Percentiles rank a stretch among this genome's conserved stretches.
Evolutionary conservation across 1,140 invertebrate species (phyloP).

Genomic region (Drosophila sp.): DNA sequence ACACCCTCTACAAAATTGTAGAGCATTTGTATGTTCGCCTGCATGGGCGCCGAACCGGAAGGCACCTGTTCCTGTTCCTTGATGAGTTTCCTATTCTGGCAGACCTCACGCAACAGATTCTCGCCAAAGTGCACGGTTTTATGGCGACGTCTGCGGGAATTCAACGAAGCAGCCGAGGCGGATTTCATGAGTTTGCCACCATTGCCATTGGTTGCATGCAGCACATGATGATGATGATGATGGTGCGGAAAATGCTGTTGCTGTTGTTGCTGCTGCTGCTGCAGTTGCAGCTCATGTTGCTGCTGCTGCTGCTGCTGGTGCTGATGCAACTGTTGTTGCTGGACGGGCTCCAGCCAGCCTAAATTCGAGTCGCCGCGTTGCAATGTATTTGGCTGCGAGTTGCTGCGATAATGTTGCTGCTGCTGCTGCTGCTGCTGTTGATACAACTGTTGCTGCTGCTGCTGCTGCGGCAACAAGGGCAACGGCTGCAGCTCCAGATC

Average conservation of each 20-base stretch:
- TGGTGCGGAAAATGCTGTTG: constrained; percentile 35
- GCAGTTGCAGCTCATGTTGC: constrained; percentile 29
- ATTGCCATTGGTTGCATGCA: constrained; percentile 17
- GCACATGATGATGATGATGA: constrained; percentile 51
- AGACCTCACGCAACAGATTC: constrained; percentile 88
- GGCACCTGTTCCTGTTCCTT: constrained; percentile 79
- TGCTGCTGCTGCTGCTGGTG: constrained; percentile 35
- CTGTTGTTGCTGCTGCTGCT: constrained; percentile 40
- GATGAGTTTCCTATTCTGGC: constrained; percentile 86
- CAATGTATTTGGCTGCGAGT: constrained; percentile 81
- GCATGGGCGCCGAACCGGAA: constrained; percentile 85
- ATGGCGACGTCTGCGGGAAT: constrained; percentile 87
- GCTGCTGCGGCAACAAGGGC: constrained; percentile 46
- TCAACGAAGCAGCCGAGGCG: constrained; percentile 85
- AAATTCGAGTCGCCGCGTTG: constrained; percentile 77
- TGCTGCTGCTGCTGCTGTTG: constrained; percentile 66
- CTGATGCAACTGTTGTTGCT: constrained; percentile 34
- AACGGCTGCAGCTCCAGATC: constrained; percentile 62
- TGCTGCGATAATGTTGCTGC: constrained; percentile 75
- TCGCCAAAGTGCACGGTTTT: constrained; percentile 91
- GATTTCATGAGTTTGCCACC: constrained; percentile 81
- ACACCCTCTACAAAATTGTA: constrained; percentile 91
- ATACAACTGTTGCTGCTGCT: constrained; percentile 69
- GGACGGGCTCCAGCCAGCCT: constrained; percentile 67
- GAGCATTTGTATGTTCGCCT: constrained; percentile 91